These are phyloP conservation scores for Erpobdella octoculata DNA, from an alignment of 2,888 invertebrate species.

Conservation along the genomic window DNA sequence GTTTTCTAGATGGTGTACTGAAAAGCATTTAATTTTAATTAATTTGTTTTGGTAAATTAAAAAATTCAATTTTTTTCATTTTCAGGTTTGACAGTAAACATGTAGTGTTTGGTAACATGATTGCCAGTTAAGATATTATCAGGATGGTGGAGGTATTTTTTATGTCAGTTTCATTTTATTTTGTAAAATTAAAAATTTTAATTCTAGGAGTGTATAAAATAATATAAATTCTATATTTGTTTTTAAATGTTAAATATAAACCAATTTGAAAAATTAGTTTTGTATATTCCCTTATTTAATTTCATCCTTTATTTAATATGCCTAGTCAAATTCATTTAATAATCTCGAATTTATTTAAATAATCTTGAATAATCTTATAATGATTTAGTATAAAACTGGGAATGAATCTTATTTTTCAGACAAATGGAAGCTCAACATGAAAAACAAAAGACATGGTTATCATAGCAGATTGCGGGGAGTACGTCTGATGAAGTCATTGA, in stretches of 20 bases:
- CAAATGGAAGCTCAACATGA: conserved; percentile 47
- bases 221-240: not conserved
- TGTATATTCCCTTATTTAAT: too few species aligned
- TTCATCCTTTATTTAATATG: too few species aligned
- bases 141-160: conserved; percentile 69
- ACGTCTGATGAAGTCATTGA: conserved; percentile 29
- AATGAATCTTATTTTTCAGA: conserved; percentile 39
- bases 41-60: too few species aligned
- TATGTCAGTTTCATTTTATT: too few species aligned
- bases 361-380: not conserved
- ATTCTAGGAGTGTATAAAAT: not conserved
- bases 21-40: too few species aligned
- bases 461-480: conserved; percentile 49
- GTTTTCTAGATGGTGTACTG: too few species aligned
- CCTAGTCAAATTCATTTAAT: too few species aligned
- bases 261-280: too few species aligned
- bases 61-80: conserved; percentile 21
- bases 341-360: not conserved
- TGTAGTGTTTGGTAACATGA: conserved; percentile 93
- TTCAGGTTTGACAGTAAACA: conserved; percentile 83
- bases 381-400: conserved; percentile 3
- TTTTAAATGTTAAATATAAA: not conserved
- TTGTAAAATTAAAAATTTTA: not conserved
- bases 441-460: conserved; percentile 47
- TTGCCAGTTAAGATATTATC: conserved; percentile 82